Evolutionary conservation across 1,140 invertebrate genomes (phyloP).

Genomic region (Drosophila nasuta): DNA sequence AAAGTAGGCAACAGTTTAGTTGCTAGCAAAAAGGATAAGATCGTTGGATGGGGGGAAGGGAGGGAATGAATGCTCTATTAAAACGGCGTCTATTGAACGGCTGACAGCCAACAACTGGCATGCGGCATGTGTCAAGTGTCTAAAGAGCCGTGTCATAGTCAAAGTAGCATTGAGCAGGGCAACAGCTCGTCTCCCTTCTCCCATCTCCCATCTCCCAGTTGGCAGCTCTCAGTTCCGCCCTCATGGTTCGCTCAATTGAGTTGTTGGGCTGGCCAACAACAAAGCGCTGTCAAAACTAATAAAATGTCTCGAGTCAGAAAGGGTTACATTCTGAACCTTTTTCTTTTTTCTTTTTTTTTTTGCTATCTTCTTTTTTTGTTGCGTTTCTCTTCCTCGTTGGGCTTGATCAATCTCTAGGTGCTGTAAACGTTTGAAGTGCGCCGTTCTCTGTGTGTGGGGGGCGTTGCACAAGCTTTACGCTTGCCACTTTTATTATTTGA

Average conservation of each 20-base stretch:
- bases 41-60: not conserved
- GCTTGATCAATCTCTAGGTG: constrained; percentile 59
- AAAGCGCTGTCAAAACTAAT: constrained; percentile 84
- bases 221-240: not conserved
- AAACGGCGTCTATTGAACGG: constrained; percentile 55
- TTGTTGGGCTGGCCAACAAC: constrained; percentile 46
- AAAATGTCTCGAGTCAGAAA: constrained; percentile 74
- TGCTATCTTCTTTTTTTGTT: constrained; percentile 26
- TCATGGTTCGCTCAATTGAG: constrained; percentile 33
- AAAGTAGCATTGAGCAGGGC: constrained; percentile 51
- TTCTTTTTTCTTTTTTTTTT: constrained; percentile 30
- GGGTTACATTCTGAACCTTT: constrained; percentile 51
- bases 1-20: constrained; percentile 50
- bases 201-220: not conserved
- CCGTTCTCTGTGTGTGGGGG: constrained; percentile 27
- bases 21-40: not conserved
- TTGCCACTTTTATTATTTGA: constrained; percentile 77
- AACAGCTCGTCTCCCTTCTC: not conserved
- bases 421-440: constrained; percentile 65
- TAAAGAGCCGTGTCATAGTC: constrained; percentile 69
- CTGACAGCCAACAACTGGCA: constrained; percentile 65
- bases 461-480: constrained; percentile 32
- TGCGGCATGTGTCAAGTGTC: constrained; percentile 69
- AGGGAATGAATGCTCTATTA: constrained; percentile 4
- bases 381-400: constrained; percentile 14